Percentiles rank a stretch among this genome's conserved stretches.
phyloP scores from a whole-genome alignment of 2,113 vertebrate species.

The Solea senegalensis region DNA sequence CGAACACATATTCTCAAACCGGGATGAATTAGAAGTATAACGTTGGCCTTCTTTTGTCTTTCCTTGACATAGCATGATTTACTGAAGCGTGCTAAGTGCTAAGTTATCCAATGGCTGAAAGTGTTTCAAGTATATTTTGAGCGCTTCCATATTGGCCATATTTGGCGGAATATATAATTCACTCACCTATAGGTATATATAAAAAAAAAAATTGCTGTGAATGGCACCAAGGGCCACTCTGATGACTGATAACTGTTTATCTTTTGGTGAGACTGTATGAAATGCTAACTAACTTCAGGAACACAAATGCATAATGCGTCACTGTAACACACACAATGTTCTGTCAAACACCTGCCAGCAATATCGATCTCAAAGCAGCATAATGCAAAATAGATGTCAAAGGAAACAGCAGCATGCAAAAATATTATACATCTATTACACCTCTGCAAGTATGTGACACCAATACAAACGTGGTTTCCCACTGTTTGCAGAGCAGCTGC shows the following conservation, averaged over 20 bases:
- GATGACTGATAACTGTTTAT: no score
- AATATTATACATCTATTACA: no score
- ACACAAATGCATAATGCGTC: not conserved
- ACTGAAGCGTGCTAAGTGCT: not conserved
- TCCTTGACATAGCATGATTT: constrained; percentile 3
- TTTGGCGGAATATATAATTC: no score
- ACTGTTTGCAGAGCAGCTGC: constrained; percentile 12
- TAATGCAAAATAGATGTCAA: not conserved
- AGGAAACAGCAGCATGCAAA: not conserved
- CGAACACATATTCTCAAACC: constrained; percentile 11
- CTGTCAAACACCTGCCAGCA: constrained; percentile 6
- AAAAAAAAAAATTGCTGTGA: no score
- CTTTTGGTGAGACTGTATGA: no score
- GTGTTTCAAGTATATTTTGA: not conserved
- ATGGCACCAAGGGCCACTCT: no score
- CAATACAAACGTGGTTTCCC: constrained; percentile 8
- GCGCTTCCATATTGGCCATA: no score
- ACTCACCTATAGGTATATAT: no score
- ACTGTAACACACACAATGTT: not conserved
- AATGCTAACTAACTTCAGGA: not conserved
- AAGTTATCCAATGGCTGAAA: not conserved
- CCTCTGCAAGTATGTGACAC: not conserved
- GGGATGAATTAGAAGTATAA: constrained; percentile 25
- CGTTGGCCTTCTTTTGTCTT: not conserved
- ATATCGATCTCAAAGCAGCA: not conserved